Conservation (phyloP, 2,888 invertebrate species). For the Synergus japonicus region DNA sequence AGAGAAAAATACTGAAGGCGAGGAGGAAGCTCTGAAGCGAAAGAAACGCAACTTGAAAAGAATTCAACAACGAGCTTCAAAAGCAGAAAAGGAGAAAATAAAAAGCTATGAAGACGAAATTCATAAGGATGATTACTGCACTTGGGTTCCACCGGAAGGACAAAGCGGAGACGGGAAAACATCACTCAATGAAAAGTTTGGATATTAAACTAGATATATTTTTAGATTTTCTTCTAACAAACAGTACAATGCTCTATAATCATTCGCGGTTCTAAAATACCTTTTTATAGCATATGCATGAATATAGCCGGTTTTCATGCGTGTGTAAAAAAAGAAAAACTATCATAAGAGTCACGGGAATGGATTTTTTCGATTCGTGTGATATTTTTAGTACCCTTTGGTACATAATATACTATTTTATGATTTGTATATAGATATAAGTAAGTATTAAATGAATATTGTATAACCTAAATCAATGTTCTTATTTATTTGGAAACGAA, state of each 20-base stretch:
- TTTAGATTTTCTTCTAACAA: background rate
- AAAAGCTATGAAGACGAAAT: slow-evolving; percentile 46
- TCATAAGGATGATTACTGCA: slow-evolving; percentile 82
- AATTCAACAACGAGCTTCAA: slow-evolving; percentile 60
- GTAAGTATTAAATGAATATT: slow-evolving; percentile 1
- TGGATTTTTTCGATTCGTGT: no score
- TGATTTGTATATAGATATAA: slow-evolving; percentile 1
- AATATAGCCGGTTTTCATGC: no score
- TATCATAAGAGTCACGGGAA: no score
- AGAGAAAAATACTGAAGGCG: slow-evolving; percentile 43
- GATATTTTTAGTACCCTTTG: no score
- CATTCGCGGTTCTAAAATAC: background rate
- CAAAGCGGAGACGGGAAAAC: slow-evolving; percentile 90
- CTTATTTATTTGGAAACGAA: background rate
- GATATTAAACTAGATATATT: slow-evolving; percentile 81
- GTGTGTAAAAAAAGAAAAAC: no score
- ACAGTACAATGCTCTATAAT: background rate
- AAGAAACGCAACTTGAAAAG: slow-evolving; percentile 57
- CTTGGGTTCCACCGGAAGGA: slow-evolving; percentile 87
- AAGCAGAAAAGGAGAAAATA: slow-evolving; percentile 50
- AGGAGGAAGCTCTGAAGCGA: slow-evolving; percentile 49
- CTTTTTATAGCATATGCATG: no score
- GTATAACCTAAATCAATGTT: background rate
- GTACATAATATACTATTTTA: background rate
- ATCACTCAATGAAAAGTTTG: slow-evolving; percentile 86